Conservation (phyloP, 1,140 invertebrate genomes). For the Diorhabda sublineata region DNA sequence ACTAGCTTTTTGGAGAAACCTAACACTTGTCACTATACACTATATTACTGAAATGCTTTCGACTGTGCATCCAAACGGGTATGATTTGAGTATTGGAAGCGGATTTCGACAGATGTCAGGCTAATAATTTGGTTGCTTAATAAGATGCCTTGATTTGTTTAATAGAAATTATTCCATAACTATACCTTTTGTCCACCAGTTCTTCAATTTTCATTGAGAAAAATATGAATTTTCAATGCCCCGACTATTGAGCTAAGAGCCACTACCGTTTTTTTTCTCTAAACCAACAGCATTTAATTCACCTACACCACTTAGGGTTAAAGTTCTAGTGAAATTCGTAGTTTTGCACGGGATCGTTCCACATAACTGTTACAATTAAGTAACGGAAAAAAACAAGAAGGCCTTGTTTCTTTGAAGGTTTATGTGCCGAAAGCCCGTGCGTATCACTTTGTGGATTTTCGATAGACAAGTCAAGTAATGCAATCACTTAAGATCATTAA, state of each 20-base stretch:
- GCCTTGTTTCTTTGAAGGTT: background rate
- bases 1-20: too few relatives aligned
- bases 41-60: too few relatives aligned
- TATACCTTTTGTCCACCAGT: too few relatives aligned
- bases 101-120: too few relatives aligned
- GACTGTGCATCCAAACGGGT: too few relatives aligned
- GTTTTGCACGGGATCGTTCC: background rate
- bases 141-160: too few relatives aligned
- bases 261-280: background rate
- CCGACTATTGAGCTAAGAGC: background rate
- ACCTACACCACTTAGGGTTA: background rate
- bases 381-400: background rate
- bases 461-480: background rate
- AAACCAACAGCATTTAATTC: background rate
- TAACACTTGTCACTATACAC: too few relatives aligned
- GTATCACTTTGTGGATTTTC: background rate
- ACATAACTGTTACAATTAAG: constrained; percentile 3
- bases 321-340: background rate
- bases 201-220: too few relatives aligned
- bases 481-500: background rate
- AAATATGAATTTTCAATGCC: too few relatives aligned
- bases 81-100: too few relatives aligned
- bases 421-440: background rate
- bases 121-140: too few relatives aligned
- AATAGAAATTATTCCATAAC: too few relatives aligned